Evolutionary conservation across 2,888 invertebrate genomes (phyloP), one percentile per base, ranked within the genome.

Genomic region (Macaria liturata): DNA sequence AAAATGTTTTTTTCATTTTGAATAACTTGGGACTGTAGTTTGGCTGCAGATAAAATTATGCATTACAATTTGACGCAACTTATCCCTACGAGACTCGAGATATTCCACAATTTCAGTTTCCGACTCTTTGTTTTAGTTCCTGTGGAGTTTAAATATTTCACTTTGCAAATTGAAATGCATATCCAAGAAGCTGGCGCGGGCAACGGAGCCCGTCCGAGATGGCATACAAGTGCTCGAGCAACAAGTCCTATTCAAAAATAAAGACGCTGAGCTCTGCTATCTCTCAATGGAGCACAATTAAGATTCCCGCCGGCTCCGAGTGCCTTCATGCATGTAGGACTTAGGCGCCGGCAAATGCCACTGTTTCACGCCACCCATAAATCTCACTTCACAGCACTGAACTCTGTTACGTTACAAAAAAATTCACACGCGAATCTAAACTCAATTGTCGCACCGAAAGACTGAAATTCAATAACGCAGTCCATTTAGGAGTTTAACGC

Each of bases 221-320:
- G 20, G 42, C 46, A 37, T 20, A 72, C 57, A 78, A 81, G 78
- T 78, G 59, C 43, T 45, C 70, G 67, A 76, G 85, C 86, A 88
- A 88, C 86, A 89, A 83, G 86, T 88, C 71, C 55, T 74, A 76
- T 83, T 80, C 81, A 81, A 83, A 86, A 86, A 86, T 86, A 86
- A 86, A 86, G 83, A 81, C 78, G 76, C 75, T 62, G 70, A 65
- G 74, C 73, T 66, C 75, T 76, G 77, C 78, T 81, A 83, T 84
- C 78, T 84, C 85, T 88, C 84, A 88, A 88, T 87, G 87, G 84
- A 79, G 74, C 71, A 86, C 88, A 89, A 90, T 91, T 90, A 91
- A 89, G 80, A 90, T 89, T 91, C 88, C 79, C 70, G 69, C 71
- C 82, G 80, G 74, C 78, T 77, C 73, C 65, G 71, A 75, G 79